Percentiles rank a stretch among this genome's conserved stretches.
phyloP scores from a whole-genome alignment of 2,797 vertebrate species.

The Graptemys geographica region DNA sequence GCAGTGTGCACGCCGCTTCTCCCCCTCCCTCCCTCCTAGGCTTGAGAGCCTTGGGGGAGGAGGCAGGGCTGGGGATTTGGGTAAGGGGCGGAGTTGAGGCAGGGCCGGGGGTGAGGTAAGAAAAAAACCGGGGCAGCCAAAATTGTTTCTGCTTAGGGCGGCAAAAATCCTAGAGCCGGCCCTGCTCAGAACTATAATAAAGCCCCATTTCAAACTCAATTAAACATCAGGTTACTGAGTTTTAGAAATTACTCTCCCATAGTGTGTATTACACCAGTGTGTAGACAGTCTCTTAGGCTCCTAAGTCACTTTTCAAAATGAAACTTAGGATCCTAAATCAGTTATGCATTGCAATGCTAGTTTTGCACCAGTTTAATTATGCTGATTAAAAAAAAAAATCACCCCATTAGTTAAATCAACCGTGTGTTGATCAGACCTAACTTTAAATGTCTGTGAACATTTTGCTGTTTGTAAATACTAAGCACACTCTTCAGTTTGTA shows the following conservation, averaged over 20 bases:
- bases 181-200: background rate
- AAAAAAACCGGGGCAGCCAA: no score
- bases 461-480: background rate
- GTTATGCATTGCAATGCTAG: background rate
- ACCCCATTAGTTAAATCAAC: background rate
- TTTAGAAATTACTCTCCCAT: background rate
- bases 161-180: no score
- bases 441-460: background rate
- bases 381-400: background rate
- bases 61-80: no score
- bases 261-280: background rate
- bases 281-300: background rate
- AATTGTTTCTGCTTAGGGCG: no score
- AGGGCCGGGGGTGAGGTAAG: no score
- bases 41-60: no score
- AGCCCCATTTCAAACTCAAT: background rate
- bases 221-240: background rate
- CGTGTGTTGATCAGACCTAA: background rate
- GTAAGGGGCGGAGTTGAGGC: no score
- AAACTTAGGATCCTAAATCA: background rate
- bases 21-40: no score
- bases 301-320: background rate
- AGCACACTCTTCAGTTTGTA: background rate
- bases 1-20: no score
- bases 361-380: background rate